Conservation (phyloP, 2,888 invertebrate species). For the Apoda limacodes region DNA sequence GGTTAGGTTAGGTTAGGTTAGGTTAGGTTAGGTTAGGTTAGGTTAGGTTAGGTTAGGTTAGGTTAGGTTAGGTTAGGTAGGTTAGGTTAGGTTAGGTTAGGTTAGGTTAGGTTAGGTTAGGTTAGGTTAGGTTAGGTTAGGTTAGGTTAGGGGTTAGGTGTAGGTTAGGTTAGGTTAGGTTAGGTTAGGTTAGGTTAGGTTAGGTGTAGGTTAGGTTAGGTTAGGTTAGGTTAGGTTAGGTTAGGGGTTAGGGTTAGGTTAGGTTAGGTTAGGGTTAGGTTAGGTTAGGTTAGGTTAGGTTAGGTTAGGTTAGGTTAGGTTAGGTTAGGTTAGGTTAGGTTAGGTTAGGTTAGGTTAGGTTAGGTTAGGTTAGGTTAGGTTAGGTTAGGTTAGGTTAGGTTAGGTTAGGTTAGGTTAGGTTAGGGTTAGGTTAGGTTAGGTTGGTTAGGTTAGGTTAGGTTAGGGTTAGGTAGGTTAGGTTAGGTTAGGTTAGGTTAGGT, state of each 20-base stretch:
- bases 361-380: constrained; percentile 11
- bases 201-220: constrained; percentile 11
- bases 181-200: constrained; percentile 14
- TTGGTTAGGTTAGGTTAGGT: no score
- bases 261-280: constrained; percentile 12
- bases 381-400: constrained; percentile 11
- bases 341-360: constrained; percentile 10
- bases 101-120: constrained; percentile 18
- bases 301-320: constrained; percentile 7
- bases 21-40: constrained; percentile 15
- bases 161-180: constrained; percentile 17
- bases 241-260: constrained; percentile 8
- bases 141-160: constrained; percentile 14
- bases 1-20: constrained; percentile 15
- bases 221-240: constrained; percentile 12
- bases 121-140: constrained; percentile 17
- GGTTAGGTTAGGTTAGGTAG: no score
- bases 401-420: constrained; percentile 8
- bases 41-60: constrained; percentile 14
- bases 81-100: constrained; percentile 12
- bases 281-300: constrained; percentile 2
- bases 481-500: no score
- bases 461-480: no score
- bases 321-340: constrained; percentile 9
- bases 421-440: no score